These are phyloP conservation scores for Willowsia nigromaculata DNA, from an alignment of 2,888 invertebrate species.

Conservation along the genomic window DNA sequence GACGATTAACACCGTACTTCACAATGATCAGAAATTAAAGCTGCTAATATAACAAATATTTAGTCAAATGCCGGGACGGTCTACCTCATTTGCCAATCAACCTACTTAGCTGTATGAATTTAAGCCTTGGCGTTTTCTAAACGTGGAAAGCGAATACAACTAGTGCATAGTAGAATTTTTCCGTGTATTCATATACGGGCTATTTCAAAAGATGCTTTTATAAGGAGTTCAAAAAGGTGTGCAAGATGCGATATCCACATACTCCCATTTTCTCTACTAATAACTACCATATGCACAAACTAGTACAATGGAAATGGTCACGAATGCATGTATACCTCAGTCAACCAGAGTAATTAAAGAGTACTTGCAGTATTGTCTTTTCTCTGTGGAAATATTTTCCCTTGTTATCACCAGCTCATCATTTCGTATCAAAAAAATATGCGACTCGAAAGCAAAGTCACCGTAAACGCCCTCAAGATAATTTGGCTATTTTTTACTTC, in stretches of 20 bases:
- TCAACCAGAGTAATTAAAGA: background rate
- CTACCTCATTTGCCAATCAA: conserved; percentile 70
- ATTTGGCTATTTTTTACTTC: background rate
- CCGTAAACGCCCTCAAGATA: conserved; percentile 35
- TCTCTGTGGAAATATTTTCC: background rate
- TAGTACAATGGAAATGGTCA: background rate
- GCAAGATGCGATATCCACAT: background rate
- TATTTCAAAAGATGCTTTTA: background rate
- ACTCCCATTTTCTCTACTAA: background rate
- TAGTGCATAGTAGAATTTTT: background rate
- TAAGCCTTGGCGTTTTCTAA: conserved; percentile 47
- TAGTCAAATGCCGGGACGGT: conserved; percentile 64
- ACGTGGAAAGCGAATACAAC: conserved; percentile 13
- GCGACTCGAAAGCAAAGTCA: background rate
- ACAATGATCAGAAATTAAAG: conserved; percentile 57
- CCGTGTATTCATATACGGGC: background rate
- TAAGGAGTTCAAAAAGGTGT: background rate
- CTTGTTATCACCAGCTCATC: background rate
- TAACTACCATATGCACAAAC: background rate
- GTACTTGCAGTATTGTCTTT: background rate
- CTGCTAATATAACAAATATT: conserved; percentile 12
- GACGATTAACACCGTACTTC: conserved; percentile 59
- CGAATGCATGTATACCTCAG: background rate
- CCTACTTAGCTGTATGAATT: conserved; percentile 56
- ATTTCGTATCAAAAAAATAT: background rate